Percentiles rank a stretch among this genome's conserved stretches.
These are phyloP conservation scores for Bellardia pandia DNA, from an alignment of 2,888 invertebrate species.

Conservation along the genomic window DNA sequence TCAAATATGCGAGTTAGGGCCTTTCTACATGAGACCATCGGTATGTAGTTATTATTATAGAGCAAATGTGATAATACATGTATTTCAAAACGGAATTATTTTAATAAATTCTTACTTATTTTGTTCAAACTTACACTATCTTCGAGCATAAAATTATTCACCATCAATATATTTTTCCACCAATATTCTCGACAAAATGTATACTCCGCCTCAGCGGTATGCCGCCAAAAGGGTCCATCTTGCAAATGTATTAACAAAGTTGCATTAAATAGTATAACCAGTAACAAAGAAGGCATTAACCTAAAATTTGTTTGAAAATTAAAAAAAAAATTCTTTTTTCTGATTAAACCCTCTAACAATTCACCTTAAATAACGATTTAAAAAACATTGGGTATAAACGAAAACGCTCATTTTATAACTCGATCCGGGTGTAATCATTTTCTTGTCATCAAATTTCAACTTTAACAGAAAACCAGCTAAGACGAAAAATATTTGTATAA, in stretches of 20 bases:
- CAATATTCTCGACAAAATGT: conserved; percentile 81
- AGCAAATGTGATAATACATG: too few relatives aligned
- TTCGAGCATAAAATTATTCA: conserved; percentile 81
- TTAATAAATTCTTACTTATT: too few relatives aligned
- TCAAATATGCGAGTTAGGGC: too few relatives aligned
- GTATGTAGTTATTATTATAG: too few relatives aligned
- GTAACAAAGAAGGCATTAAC: conserved; percentile 78
- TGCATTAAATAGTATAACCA: conserved; percentile 78
- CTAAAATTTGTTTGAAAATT: conserved; percentile 62
- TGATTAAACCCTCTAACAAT: neutral
- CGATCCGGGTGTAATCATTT: conserved; percentile 73
- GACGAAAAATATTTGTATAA: conserved; percentile 86
- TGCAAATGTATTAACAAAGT: conserved; percentile 82
- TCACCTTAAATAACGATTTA: conserved; percentile 79
- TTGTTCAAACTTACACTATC: conserved; percentile 77
- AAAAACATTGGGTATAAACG: conserved; percentile 76
- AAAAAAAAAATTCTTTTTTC: neutral
- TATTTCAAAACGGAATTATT: too few relatives aligned
- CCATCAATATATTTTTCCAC: conserved; percentile 83
- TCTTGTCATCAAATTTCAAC: conserved; percentile 76
- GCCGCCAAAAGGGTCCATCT: conserved; percentile 84
- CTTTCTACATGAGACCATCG: too few relatives aligned
- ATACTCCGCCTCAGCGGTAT: conserved; percentile 79
- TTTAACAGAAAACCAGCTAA: conserved; percentile 86
- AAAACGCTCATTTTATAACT: conserved; percentile 68